These are phyloP conservation scores for Myiagra hebetior DNA, from an alignment of 2,113 vertebrate genomes.

Conservation along the genomic window DNA sequence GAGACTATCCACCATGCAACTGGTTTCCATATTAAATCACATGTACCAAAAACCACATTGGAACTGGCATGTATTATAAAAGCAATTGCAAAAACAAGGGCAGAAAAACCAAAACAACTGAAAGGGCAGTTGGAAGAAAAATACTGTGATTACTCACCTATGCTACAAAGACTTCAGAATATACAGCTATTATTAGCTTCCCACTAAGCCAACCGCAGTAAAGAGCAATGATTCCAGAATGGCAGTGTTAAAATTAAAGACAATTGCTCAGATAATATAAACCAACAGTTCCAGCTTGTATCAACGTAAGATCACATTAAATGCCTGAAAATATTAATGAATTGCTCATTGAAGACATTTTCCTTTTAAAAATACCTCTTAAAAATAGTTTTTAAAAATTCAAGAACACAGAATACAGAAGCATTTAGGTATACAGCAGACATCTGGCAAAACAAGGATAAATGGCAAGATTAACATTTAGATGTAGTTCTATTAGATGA, in stretches of 20 bases:
- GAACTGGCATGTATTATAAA: neutral
- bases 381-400: neutral
- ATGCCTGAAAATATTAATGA: neutral
- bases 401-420: neutral
- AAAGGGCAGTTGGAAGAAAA: neutral
- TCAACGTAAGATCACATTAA: neutral
- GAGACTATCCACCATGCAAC: neutral
- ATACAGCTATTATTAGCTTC: neutral
- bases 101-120: neutral
- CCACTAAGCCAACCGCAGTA: neutral
- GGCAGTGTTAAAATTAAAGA: neutral
- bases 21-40: neutral
- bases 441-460: neutral
- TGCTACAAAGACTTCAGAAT: neutral
- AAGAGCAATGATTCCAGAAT: neutral
- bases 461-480: slow-evolving; percentile 3
- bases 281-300: neutral
- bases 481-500: neutral
- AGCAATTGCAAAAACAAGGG: neutral
- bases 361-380: neutral
- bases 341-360: neutral
- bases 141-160: neutral
- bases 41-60: neutral
- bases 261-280: neutral
- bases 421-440: neutral